Conservation (phyloP, 2,888 invertebrate genomes). For the Drosophila diplacantha region DNA sequence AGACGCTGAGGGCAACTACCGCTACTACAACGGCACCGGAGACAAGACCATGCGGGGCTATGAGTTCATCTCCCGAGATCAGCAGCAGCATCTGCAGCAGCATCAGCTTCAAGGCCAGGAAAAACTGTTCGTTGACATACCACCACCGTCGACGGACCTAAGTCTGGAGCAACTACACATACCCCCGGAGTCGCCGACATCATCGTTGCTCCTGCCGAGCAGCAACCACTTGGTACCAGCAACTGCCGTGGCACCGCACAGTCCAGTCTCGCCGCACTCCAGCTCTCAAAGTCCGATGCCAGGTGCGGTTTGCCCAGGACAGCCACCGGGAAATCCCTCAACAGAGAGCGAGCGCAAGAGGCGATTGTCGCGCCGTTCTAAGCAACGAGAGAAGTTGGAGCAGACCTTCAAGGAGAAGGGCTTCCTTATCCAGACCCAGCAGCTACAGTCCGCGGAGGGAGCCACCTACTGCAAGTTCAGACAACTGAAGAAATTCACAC, state of each 20-base stretch:
- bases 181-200: slow-evolving; percentile 74
- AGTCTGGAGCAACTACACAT: slow-evolving; percentile 76
- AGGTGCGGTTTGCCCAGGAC: slow-evolving; percentile 4
- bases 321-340: slow-evolving; percentile 12
- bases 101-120: slow-evolving; percentile 76
- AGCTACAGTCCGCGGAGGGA: slow-evolving; percentile 93
- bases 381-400: slow-evolving; percentile 91
- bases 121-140: slow-evolving; percentile 72
- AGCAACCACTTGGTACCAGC: slow-evolving; percentile 48
- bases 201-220: slow-evolving; percentile 57
- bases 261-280: slow-evolving; percentile 45
- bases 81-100: slow-evolving; percentile 78
- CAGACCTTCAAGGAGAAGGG: slow-evolving; percentile 96
- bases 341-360: slow-evolving; percentile 83
- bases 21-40: slow-evolving; percentile 91
- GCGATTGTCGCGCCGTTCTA: slow-evolving; percentile 88
- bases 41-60: slow-evolving; percentile 83
- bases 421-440: slow-evolving; percentile 94
- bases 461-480: slow-evolving; percentile 96
- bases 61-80: slow-evolving; percentile 87
- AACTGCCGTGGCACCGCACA: slow-evolving; percentile 48
- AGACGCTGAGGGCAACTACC: slow-evolving; percentile 91
- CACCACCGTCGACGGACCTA: slow-evolving; percentile 75
- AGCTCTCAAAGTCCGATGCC: slow-evolving; percentile 46
- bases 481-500: slow-evolving; percentile 92